Conservation (phyloP, 2,113 vertebrate species). For the Psittacula cyanocephala region DNA sequence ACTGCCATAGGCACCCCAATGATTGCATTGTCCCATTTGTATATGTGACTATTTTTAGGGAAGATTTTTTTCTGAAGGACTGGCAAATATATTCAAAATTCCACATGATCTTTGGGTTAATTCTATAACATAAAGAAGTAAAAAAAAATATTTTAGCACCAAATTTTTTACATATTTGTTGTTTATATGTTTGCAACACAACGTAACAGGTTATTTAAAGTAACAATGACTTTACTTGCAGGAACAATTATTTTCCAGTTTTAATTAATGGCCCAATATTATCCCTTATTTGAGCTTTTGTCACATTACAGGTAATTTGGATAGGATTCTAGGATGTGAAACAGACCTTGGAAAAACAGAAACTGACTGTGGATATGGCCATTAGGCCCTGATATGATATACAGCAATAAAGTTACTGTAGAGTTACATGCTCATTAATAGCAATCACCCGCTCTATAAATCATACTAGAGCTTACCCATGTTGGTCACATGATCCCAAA, state of each 20-base stretch:
- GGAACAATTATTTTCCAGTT: neutral
- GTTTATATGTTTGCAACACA: neutral
- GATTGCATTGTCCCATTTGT: neutral
- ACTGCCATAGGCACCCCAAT: neutral
- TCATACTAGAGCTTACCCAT: neutral
- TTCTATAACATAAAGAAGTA: neutral
- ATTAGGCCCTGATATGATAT: neutral
- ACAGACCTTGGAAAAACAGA: neutral
- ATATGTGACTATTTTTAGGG: neutral
- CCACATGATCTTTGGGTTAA: neutral
- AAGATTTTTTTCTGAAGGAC: neutral
- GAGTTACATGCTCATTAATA: neutral
- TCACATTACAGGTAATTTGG: neutral
- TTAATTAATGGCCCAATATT: neutral
- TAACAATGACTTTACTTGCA: neutral
- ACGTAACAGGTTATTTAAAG: neutral
- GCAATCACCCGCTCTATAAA: constrained; percentile 13
- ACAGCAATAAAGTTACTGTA: neutral
- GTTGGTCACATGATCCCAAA: neutral
- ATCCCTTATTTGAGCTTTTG: neutral
- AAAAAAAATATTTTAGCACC: neutral
- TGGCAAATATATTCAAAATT: neutral
- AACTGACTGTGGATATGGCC: neutral
- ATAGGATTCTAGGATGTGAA: neutral
- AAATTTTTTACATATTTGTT: neutral